These are phyloP conservation scores for Dinoponera quadriceps DNA, from an alignment of 1,140 invertebrate species.

Conservation along the genomic window DNA sequence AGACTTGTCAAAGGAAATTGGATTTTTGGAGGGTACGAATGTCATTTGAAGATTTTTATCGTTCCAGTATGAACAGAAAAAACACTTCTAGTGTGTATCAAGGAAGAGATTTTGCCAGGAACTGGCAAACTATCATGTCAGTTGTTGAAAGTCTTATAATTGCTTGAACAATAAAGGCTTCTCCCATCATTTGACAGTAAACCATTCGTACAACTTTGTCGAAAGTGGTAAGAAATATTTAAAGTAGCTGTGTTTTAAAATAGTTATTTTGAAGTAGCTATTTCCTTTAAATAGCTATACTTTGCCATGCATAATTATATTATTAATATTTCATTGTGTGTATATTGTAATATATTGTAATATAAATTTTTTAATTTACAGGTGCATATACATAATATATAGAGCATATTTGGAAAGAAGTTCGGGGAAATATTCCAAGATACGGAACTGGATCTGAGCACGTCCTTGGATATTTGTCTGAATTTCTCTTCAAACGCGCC, in stretches of 20 bases:
- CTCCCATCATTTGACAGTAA: too few species aligned
- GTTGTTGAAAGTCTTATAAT: conserved; percentile 9
- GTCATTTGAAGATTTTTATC: neutral
- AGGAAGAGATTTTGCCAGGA: neutral
- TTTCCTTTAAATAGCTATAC: too few species aligned
- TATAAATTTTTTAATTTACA: neutral
- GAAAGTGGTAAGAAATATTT: too few species aligned
- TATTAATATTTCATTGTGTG: too few species aligned
- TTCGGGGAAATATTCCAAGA: neutral
- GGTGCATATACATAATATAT: neutral
- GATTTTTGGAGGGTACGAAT: neutral
- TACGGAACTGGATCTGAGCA: neutral
- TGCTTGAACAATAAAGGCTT: neutral
- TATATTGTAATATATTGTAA: too few species aligned
- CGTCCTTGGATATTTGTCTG: neutral
- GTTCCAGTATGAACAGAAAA: neutral
- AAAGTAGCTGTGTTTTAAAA: neutral
- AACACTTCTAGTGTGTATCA: neutral
- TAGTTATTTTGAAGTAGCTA: too few species aligned
- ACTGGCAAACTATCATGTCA: neutral
- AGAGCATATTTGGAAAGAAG: neutral
- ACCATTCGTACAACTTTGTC: too few species aligned
- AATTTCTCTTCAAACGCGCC: neutral
- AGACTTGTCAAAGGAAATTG: neutral
- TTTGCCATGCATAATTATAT: too few species aligned